These are phyloP conservation scores for Talpa occidentalis DNA, from an alignment of 2,113 vertebrate genomes.

Conservation along the genomic window DNA sequence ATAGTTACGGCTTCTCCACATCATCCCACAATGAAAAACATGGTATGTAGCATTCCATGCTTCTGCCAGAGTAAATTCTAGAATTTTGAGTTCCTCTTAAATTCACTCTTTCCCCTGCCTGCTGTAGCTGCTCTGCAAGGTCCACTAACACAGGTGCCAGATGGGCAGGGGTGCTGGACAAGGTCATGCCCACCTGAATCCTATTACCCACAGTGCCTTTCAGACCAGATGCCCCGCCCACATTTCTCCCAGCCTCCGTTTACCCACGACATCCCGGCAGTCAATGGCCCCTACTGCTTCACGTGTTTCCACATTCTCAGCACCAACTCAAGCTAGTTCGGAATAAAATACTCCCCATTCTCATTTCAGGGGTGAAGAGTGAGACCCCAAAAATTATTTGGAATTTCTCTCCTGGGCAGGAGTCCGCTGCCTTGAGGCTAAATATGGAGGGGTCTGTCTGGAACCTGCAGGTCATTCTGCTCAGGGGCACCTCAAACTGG, in stretches of 20 bases:
- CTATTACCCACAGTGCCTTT: background rate
- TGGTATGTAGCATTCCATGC: background rate
- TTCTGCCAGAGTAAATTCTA: background rate
- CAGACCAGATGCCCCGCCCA: rapidly evolving
- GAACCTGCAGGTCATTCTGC: rapidly evolving
- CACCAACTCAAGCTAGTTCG: background rate
- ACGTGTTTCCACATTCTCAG: background rate
- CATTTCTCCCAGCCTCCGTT: background rate
- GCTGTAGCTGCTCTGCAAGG: too few species aligned
- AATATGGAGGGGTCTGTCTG: rapidly evolving
- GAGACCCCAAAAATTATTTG: background rate
- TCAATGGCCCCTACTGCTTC: background rate
- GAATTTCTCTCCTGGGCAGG: background rate
- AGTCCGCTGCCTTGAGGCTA: background rate
- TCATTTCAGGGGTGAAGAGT: background rate
- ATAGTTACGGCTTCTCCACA: background rate
- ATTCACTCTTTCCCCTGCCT: background rate
- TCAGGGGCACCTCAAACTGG: too few species aligned
- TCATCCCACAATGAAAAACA: background rate
- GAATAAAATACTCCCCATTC: background rate
- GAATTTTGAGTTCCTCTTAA: background rate
- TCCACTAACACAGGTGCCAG: too few species aligned
- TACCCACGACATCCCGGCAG: background rate
- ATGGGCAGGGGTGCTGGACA: rapidly evolving
- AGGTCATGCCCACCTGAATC: rapidly evolving